Conservation (phyloP, 2,888 invertebrate genomes). For the Oscheius onirici region DNA sequence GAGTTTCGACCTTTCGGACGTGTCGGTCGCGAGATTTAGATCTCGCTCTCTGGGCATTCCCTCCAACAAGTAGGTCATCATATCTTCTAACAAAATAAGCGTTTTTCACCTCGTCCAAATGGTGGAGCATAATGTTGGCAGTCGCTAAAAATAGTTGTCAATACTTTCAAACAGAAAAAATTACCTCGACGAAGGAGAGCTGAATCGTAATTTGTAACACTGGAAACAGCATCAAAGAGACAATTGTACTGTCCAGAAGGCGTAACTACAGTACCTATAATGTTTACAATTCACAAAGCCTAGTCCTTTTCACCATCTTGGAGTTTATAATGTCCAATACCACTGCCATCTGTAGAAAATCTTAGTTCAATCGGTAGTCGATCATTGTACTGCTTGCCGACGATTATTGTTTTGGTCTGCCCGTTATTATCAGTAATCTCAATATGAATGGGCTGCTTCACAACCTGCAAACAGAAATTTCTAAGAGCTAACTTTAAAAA, state of each 20-base stretch:
- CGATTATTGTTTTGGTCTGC: not conserved
- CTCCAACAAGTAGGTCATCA: no score
- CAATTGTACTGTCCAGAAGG: not conserved
- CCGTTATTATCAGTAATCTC: not conserved
- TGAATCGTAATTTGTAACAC: not conserved
- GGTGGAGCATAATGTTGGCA: not conserved
- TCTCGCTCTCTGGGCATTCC: no score
- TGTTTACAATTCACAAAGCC: not conserved
- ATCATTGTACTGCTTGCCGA: not conserved
- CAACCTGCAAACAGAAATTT: not conserved
- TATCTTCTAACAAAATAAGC: no score
- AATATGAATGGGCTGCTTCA: not conserved
- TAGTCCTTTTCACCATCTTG: not conserved
- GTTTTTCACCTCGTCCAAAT: not conserved
- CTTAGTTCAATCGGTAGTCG: not conserved
- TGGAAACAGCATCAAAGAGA: not conserved
- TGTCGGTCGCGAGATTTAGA: no score
- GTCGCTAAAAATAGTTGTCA: not conserved
- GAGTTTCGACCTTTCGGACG: no score
- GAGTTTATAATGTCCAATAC: not conserved
- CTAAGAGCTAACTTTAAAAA: not conserved
- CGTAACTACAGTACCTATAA: not conserved
- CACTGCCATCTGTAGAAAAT: not conserved
- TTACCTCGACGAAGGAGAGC: not conserved
- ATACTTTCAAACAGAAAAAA: not conserved